Conservation (phyloP, 1,140 invertebrate species). For the Kradibia gibbosae region DNA sequence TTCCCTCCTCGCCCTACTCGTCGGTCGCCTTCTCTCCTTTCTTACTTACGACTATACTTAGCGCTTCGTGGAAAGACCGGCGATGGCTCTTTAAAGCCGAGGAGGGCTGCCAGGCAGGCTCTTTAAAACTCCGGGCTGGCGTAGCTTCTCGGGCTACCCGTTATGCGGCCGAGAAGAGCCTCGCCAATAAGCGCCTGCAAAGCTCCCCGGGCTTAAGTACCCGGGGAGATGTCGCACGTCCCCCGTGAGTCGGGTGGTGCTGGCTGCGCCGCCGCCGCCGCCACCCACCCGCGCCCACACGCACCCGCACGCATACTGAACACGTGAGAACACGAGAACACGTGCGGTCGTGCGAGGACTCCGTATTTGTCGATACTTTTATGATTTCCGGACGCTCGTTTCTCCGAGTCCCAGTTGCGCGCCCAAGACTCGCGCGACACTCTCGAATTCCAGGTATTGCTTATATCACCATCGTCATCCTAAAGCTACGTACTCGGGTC, state of each 20-base stretch:
- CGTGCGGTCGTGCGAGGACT: not conserved
- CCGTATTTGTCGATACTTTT: slow-evolving; percentile 21
- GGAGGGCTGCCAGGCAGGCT: not conserved
- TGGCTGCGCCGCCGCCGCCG: no score
- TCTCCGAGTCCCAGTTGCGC: not conserved
- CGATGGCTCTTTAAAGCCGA: slow-evolving; percentile 26
- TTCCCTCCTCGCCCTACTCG: not conserved
- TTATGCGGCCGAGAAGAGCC: not conserved
- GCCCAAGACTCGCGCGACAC: not conserved
- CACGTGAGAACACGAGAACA: not conserved
- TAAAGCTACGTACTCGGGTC: no score
- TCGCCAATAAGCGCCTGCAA: not conserved
- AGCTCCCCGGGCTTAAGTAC: not conserved
- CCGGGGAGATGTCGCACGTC: not conserved
- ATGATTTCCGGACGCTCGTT: not conserved
- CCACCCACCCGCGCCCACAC: no score
- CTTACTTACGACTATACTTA: slow-evolving; percentile 27
- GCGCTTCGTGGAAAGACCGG: slow-evolving; percentile 38
- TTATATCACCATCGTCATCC: not conserved
- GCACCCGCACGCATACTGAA: no score
- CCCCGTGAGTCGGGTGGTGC: not conserved
- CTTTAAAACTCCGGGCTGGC: slow-evolving; percentile 4
- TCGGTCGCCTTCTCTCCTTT: not conserved
- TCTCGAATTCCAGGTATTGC: not conserved
- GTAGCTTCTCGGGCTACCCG: not conserved